Base-by-base conservation (phyloP, 2,113 vertebrate genomes). In the Calyptommatus sinebrachiatus region DNA sequence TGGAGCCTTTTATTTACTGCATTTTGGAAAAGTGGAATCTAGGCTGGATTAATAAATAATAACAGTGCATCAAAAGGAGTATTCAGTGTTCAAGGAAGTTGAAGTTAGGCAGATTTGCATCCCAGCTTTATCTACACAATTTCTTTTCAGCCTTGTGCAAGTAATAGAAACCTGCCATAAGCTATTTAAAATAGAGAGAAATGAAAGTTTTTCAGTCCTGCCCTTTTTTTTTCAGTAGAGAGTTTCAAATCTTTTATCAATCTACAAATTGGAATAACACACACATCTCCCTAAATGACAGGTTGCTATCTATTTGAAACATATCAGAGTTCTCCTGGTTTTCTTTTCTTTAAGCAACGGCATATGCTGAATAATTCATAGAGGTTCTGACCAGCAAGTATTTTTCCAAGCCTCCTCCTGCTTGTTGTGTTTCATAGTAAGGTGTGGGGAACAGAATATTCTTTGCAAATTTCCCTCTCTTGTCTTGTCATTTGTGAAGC, bases 341-440 rank as follows among this genome's bases (percentile, higher is more conserved):
- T 81, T 79, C 4, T 8, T 50, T 50, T 71, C 62, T 65, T 79
- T 35, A 28, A 79, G 65, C 63, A 78, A 84, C 87, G 21, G 67
- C 50, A 80, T 85, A 62, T 53, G 77, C 50, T 88, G 85, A 89
- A 87, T 90, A 85, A 92, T 90, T 89, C 84, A 88, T 73, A 41
- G 48, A 46, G 53, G 53, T 14, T 87, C 83, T 78, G 11, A 76
- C 81, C 81, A 76, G 71, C 29, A 81, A 85, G 83, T 73, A 26
- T 22, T 12, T 76, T 46, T 28, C 69, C 78, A 16, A 35, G 2
- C 65, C 65, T 70, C 7, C 63, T 75, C 73, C 53, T 57, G 31
- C 78, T 48, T 73, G 26, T 61, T 88, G 60, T 53, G 45, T 0
- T 1, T 22, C 22, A 57, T 63, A n/a, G 7, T 46, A 46, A 53